phyloP scores from a whole-genome alignment of 2,113 vertebrate genomes.

The Pardalotus punctatus region DNA sequence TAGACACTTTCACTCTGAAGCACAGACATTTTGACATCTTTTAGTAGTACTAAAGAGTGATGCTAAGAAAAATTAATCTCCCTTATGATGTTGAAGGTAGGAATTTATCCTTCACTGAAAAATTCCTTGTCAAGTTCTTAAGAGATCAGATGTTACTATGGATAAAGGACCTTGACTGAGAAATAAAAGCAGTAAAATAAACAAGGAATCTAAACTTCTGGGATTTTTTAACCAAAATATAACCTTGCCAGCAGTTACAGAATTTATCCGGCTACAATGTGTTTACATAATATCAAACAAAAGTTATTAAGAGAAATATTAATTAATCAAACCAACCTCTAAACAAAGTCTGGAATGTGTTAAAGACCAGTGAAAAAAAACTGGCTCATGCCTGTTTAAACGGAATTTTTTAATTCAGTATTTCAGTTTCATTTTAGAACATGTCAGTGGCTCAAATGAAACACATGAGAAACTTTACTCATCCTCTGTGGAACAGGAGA shows the following conservation, averaged over 20 bases:
- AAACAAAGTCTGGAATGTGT: not conserved
- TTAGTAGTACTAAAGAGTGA: not conserved
- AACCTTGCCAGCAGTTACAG: not conserved
- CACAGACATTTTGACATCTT: slow-evolving; percentile 1
- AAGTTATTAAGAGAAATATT: not conserved
- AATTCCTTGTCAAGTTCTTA: not conserved
- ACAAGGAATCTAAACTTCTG: not conserved
- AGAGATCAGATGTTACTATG: not conserved
- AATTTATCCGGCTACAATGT: not conserved
- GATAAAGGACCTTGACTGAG: not conserved
- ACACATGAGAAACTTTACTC: not conserved
- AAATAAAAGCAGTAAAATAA: not conserved
- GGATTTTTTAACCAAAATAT: not conserved
- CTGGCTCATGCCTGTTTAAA: not conserved
- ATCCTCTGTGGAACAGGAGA: not conserved
- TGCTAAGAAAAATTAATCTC: not conserved
- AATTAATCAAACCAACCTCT: not conserved
- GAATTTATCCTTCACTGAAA: not conserved
- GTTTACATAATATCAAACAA: not conserved
- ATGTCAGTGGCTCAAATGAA: not conserved
- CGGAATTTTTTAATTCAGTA: not conserved
- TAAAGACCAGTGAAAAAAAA: not conserved
- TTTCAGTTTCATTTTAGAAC: not conserved
- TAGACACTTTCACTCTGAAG: not conserved
- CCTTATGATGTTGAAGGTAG: not conserved